Evolutionary conservation across 2,797 vertebrate genomes (phyloP), one percentile per base, ranked within the genome.

Genomic region (Karalla daura): DNA sequence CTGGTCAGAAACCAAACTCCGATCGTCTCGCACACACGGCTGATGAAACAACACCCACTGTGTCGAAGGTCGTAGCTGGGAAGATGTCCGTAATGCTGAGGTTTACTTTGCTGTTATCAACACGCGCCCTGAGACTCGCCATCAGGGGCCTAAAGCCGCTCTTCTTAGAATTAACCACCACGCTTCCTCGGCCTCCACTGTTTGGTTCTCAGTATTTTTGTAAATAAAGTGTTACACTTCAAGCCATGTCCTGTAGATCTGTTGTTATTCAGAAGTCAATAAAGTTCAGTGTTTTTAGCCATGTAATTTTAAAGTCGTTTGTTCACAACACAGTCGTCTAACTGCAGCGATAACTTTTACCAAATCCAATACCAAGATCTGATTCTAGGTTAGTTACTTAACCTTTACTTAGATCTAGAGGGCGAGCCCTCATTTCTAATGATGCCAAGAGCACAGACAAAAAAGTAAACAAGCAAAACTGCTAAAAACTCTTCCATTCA

Each of bases 181-280:
- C 18, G 70, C 85, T 85, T 87, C 82, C 78, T 86, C 78, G 52
- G 78, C 82, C 69, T 84, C 68, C 45, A 74, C 88, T 90, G 88
- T 90, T 89, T 90, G 90, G 90, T 92, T 93, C 90, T 91, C 89
- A 78, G 61, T 86, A 74, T 87, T 96, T 95, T 95, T 96, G 94
- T 95, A 95, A 98, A 97, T 97, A 98, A 98, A 98, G 94, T 87
- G 71, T 88, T 78, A 95, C 91, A 81, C 92, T 86, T 88, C 89
- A 84, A 86, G 74, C 85, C 76, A 61, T 89, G 85, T 80, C 79
- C n/a, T 89, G 72, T 86, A 83, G 80, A 83, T 68, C 84, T 90
- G 76, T 85, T 86, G 62, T 92, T 52, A 84, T 87, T 90, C 80
- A 87, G 18, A 86, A 82, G 74, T 69, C 76, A 90, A 90, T 91